These are phyloP conservation scores for Penaeus vannamei DNA, from an alignment of 1,140 invertebrate genomes.

Conservation along the genomic window DNA sequence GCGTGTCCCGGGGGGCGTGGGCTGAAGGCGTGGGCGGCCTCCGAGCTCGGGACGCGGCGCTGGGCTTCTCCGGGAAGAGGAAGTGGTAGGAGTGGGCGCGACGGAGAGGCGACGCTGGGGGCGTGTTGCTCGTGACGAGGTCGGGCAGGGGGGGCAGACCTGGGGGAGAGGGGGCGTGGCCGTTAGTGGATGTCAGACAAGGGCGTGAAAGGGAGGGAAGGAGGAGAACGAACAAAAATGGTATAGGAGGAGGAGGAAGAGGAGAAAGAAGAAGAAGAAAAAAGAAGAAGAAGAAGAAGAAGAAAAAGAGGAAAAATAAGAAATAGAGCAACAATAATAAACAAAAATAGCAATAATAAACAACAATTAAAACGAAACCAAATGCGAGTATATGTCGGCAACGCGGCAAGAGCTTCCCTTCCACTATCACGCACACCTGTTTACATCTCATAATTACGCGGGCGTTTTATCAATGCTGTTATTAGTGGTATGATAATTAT, in stretches of 20 bases:
- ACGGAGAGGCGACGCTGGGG: slow-evolving; percentile 39
- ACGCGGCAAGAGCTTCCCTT: too few relatives aligned
- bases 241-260: neutral
- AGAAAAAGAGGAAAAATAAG: too few relatives aligned
- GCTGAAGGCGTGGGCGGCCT: slow-evolving; percentile 15
- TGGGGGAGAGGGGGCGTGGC: neutral
- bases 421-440: too few relatives aligned
- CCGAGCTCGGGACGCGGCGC: neutral
- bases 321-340: too few relatives aligned
- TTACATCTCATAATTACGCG: too few relatives aligned
- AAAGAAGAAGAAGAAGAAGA: too few relatives aligned
- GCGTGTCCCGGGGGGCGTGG: neutral
- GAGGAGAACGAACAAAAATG: neutral
- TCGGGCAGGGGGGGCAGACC: slow-evolving; percentile 47
- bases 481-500: too few relatives aligned
- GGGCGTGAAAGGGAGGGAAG: neutral
- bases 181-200: neutral
- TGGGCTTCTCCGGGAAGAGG: slow-evolving; percentile 49
- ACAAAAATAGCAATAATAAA: too few relatives aligned
- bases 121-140: slow-evolving; percentile 52
- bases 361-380: too few relatives aligned
- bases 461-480: too few relatives aligned
- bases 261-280: neutral
- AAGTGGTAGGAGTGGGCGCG: slow-evolving; percentile 50
- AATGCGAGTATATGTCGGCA: too few relatives aligned